Conservation (phyloP, 2,113 vertebrate species). For the Aptenodytes forsteri region DNA sequence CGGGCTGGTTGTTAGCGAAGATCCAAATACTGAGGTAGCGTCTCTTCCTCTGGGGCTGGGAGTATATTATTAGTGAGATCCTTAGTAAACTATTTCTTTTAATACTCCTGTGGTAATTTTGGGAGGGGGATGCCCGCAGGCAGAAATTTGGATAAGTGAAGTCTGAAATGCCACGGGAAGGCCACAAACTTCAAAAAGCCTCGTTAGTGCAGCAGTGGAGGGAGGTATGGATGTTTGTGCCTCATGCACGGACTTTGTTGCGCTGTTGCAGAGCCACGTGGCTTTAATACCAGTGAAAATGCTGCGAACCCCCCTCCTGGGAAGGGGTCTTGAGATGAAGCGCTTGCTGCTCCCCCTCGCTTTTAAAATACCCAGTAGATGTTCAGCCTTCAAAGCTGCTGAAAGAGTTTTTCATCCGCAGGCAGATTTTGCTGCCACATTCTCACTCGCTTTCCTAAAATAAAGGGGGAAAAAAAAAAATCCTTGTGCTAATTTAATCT, state of each 20-base stretch:
- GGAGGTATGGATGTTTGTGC: background rate
- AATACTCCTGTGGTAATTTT: background rate
- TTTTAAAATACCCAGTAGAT: background rate
- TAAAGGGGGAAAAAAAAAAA: background rate
- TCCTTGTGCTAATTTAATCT: conserved; percentile 45
- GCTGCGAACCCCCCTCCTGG: background rate
- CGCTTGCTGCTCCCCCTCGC: background rate
- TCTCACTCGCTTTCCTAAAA: conserved; percentile 55
- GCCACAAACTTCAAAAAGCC: background rate
- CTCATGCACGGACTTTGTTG: rapidly evolving
- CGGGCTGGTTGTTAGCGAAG: background rate
- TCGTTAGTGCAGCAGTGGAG: background rate
- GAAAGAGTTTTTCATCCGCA: background rate
- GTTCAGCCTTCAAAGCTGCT: conserved; percentile 8
- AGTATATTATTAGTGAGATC: background rate
- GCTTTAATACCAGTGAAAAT: background rate
- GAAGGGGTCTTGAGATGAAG: background rate
- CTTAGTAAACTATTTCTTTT: background rate
- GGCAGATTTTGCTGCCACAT: conserved; percentile 36
- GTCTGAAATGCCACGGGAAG: background rate
- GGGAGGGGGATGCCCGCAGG: background rate
- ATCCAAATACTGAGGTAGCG: rapidly evolving
- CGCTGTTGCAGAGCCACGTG: rapidly evolving
- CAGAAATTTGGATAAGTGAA: background rate
- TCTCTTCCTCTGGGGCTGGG: background rate